A percentile compares a stretch with the other conserved stretches of the same genome.
These are phyloP conservation scores for Drosophila meridiana DNA, from an alignment of 2,888 invertebrate species.

Conservation along the genomic window DNA sequence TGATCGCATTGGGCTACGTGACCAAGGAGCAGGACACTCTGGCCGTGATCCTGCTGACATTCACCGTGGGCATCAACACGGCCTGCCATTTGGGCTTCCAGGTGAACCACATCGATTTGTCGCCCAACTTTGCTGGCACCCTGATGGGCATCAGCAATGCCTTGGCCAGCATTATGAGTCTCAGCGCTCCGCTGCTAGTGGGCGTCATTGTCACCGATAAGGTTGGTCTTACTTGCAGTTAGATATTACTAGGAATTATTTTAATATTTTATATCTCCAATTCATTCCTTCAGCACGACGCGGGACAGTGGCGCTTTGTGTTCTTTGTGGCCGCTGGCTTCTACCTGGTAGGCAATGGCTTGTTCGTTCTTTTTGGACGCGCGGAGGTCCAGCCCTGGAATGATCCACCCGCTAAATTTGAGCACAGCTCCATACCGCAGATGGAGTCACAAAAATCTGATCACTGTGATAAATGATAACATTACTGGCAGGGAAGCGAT, in stretches of 20 bases:
- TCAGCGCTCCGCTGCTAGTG: constrained; percentile 91
- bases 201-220: constrained; percentile 89
- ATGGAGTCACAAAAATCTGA: constrained; percentile 68
- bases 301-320: constrained; percentile 90
- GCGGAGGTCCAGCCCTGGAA: constrained; percentile 90
- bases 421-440: constrained; percentile 69
- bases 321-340: constrained; percentile 90
- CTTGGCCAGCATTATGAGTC: constrained; percentile 90
- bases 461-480: constrained; percentile 15
- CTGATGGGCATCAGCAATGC: constrained; percentile 94
- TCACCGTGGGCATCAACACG: constrained; percentile 91
- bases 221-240: constrained; percentile 85
- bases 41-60: constrained; percentile 88
- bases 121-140: constrained; percentile 93
- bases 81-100: constrained; percentile 91
- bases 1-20: constrained; percentile 88
- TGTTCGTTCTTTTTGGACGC: constrained; percentile 89
- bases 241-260: background rate
- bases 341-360: constrained; percentile 89
- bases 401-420: constrained; percentile 83
- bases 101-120: constrained; percentile 93
- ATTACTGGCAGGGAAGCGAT: background rate
- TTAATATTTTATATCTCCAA: background rate
- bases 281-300: constrained; percentile 86
- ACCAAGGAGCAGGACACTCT: constrained; percentile 82